Conservation (phyloP, 2,797 vertebrate species). For the Nannoperca obscura region DNA sequence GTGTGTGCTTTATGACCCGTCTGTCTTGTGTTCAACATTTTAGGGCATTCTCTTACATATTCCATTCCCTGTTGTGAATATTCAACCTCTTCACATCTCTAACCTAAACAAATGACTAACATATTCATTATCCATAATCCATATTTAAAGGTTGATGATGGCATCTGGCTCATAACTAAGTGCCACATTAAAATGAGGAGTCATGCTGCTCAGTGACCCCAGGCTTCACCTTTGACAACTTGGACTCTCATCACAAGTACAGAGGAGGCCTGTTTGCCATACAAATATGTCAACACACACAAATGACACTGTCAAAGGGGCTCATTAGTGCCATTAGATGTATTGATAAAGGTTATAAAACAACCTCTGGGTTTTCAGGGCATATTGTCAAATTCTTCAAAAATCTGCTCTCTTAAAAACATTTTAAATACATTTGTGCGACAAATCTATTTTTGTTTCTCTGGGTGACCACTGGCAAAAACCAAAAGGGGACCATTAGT, state of each 20-base stretch:
- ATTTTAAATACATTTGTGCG: slow-evolving; percentile 13
- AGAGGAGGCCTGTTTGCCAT: slow-evolving; percentile 47
- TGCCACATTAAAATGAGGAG: slow-evolving; percentile 56
- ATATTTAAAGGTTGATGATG: slow-evolving; percentile 34
- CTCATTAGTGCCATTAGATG: slow-evolving; percentile 59
- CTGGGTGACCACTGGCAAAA: slow-evolving; percentile 1
- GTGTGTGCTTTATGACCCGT: too few species aligned
- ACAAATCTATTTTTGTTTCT: slow-evolving; percentile 37
- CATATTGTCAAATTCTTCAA: slow-evolving; percentile 20
- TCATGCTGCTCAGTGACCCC: slow-evolving; percentile 23
- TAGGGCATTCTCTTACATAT: not conserved
- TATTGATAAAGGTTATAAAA: slow-evolving; percentile 63
- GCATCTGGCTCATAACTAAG: slow-evolving; percentile 52
- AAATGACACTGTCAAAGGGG: slow-evolving; percentile 67
- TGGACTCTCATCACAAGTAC: slow-evolving; percentile 49
- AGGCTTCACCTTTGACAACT: slow-evolving; percentile 52
- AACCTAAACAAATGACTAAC: not conserved
- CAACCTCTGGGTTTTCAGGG: slow-evolving; percentile 31
- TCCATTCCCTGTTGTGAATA: slow-evolving; percentile 8
- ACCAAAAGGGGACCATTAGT: not conserved
- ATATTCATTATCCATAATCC: slow-evolving; percentile 38
- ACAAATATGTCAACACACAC: slow-evolving; percentile 59
- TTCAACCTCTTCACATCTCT: not conserved
- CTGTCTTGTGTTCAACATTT: slow-evolving; percentile 8
- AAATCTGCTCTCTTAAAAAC: slow-evolving; percentile 30